phyloP scores from a whole-genome alignment of 2,888 invertebrate genomes.

The Hetaerina titia region DNA sequence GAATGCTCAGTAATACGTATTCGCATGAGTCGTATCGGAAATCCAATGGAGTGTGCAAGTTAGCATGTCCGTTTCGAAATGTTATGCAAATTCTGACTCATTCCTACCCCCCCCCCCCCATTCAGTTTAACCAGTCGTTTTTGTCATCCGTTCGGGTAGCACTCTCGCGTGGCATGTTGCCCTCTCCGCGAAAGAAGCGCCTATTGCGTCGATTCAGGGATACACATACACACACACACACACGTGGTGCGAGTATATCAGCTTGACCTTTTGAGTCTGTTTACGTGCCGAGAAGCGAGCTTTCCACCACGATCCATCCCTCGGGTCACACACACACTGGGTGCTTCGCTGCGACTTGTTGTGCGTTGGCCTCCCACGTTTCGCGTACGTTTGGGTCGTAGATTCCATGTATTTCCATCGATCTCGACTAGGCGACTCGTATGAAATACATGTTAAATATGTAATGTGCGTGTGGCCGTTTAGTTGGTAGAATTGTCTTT shows the following conservation, averaged over 20 bases:
- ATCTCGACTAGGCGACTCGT: neutral
- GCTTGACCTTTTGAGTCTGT: slow-evolving; percentile 27
- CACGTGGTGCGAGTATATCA: neutral
- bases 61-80: neutral
- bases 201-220: slow-evolving; percentile 27
- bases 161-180: neutral
- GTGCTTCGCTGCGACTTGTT: neutral
- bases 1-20: neutral
- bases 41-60: neutral
- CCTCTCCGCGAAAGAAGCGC: neutral
- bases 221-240: neutral
- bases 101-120: neutral
- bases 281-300: neutral
- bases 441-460: neutral
- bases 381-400: neutral
- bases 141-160: neutral
- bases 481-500: too few relatives aligned
- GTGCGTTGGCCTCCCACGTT: neutral
- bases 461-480: too few relatives aligned
- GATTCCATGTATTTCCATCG: neutral
- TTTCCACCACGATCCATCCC: neutral
- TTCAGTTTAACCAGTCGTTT: neutral
- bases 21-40: neutral
- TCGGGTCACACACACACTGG: neutral
- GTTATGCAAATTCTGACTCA: slow-evolving; percentile 25